phyloP scores from a whole-genome alignment of 2,797 vertebrate species.

The Alcedo atthis region DNA sequence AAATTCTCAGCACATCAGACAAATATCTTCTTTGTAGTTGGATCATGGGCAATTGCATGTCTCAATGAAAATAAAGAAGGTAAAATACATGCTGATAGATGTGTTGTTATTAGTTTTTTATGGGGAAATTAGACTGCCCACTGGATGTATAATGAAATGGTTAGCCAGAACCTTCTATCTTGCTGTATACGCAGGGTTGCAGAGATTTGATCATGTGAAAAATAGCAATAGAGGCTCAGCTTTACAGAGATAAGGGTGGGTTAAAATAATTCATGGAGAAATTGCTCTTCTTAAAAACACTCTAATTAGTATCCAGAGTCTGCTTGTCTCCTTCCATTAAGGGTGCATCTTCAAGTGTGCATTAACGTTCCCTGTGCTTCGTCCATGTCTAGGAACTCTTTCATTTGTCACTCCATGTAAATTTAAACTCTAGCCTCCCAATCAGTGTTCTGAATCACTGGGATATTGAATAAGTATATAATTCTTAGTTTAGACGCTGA shows the following conservation, averaged over 20 bases:
- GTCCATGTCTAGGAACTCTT: not conserved
- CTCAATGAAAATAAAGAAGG: not conserved
- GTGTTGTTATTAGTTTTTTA: constrained; percentile 8
- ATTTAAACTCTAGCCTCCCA: constrained; percentile 33
- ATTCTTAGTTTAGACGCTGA: constrained; percentile 82
- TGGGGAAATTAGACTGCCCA: not conserved
- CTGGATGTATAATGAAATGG: constrained; percentile 15
- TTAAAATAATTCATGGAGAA: not conserved
- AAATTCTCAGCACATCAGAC: not conserved
- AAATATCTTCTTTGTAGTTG: not conserved
- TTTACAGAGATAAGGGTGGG: not conserved
- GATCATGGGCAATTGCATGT: not conserved
- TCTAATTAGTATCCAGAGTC: not conserved
- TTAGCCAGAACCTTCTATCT: not conserved
- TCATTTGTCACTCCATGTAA: constrained; percentile 32
- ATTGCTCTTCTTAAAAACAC: not conserved
- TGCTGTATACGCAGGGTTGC: not conserved
- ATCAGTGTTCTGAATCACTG: constrained; percentile 68
- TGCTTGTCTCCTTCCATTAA: not conserved
- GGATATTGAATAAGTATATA: constrained; percentile 81
- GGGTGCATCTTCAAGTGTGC: not conserved
- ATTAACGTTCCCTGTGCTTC: constrained; percentile 12
- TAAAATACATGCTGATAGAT: not conserved
- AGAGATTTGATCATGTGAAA: constrained; percentile 27
- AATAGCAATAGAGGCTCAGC: not conserved